These are phyloP conservation scores for Girardinichthys multiradiatus DNA, from an alignment of 2,113 vertebrate genomes.

Conservation along the genomic window DNA sequence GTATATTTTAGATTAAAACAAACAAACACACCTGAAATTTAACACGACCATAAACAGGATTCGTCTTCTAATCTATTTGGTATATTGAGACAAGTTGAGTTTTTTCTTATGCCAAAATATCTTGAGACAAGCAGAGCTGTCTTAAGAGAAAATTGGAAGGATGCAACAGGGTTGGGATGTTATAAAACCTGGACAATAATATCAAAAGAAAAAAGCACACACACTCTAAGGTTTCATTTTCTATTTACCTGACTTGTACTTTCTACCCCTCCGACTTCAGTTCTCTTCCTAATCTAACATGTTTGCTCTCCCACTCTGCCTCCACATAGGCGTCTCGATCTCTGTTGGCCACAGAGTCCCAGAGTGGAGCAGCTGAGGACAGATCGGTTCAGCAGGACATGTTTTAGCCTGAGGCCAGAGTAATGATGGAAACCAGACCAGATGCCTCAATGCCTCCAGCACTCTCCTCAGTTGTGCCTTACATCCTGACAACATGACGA, in stretches of 20 bases:
- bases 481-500: slow-evolving; percentile 48
- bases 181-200: not conserved
- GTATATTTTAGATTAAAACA: not conserved
- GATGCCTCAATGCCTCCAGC: slow-evolving; percentile 64
- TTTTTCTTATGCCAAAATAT: not conserved
- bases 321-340: slow-evolving; percentile 6
- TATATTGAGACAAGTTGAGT: not conserved
- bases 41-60: not conserved
- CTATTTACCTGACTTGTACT: not conserved
- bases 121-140: not conserved
- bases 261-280: not conserved
- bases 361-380: slow-evolving; percentile 58
- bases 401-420: slow-evolving; percentile 65
- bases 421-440: slow-evolving; percentile 68
- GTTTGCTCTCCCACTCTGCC: not conserved
- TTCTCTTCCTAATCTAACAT: not conserved
- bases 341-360: slow-evolving; percentile 34
- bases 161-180: not conserved
- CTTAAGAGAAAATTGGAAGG: not conserved
- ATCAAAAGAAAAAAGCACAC: not conserved
- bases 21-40: not conserved
- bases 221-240: not conserved
- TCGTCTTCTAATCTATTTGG: not conserved
- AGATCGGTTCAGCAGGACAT: slow-evolving; percentile 63
- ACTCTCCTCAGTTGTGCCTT: slow-evolving; percentile 49